phyloP scores from a whole-genome alignment of 1,140 invertebrate genomes.

The Sipha flava region DNA sequence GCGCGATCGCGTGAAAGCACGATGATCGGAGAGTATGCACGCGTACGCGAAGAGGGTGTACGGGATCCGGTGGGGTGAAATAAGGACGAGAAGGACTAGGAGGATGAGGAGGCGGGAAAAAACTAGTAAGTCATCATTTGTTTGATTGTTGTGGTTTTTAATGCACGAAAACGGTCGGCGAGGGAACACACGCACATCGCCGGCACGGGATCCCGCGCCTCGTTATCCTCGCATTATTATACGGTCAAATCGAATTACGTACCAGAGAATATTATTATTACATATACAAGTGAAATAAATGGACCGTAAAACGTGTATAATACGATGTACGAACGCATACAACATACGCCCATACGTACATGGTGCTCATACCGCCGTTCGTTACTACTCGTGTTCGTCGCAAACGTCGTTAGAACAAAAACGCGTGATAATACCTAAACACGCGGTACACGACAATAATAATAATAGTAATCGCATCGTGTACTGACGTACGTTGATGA shows the following conservation, averaged over 20 bases:
- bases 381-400: too few relatives aligned
- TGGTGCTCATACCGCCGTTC: too few relatives aligned
- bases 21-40: too few relatives aligned
- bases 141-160: slow-evolving; percentile 9
- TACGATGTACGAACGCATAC: neutral
- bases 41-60: too few relatives aligned
- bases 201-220: neutral
- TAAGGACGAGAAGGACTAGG: too few relatives aligned
- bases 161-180: neutral
- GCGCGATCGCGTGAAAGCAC: too few relatives aligned
- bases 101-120: neutral
- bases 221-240: slow-evolving; percentile 25
- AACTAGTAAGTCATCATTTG: slow-evolving; percentile 19
- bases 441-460: too few relatives aligned
- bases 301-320: slow-evolving; percentile 7
- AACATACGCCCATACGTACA: neutral
- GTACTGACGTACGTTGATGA: too few relatives aligned
- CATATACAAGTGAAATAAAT: slow-evolving; percentile 29
- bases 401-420: too few relatives aligned
- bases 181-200: neutral
- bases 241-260: slow-evolving; percentile 21
- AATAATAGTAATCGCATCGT: too few relatives aligned
- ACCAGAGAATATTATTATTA: neutral
- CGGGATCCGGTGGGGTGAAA: too few relatives aligned
- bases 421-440: too few relatives aligned